Conservation (phyloP, 2,888 invertebrate species). For the Prionchulus punctatus region DNA sequence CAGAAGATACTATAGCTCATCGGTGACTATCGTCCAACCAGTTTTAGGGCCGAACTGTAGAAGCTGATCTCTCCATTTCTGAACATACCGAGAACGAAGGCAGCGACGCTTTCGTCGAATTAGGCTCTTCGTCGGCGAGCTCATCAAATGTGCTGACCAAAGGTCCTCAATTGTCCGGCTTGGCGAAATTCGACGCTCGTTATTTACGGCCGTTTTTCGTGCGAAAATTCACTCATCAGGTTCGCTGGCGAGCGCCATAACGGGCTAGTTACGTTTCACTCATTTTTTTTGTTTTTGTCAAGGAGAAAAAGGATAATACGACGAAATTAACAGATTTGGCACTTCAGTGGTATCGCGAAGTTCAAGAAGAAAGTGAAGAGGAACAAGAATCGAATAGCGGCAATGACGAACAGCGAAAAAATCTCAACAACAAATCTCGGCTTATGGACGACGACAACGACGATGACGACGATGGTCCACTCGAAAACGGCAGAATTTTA, state of each 20-base stretch:
- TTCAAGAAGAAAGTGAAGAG: slow-evolving; percentile 43
- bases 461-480: not conserved
- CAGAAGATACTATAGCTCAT: too few relatives aligned
- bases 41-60: slow-evolving; percentile 63
- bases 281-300: slow-evolving; percentile 18
- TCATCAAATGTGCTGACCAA: too few relatives aligned
- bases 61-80: slow-evolving; percentile 55
- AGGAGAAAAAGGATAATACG: slow-evolving; percentile 86
- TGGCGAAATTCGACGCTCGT: slow-evolving; percentile 74
- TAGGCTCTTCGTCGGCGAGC: too few relatives aligned
- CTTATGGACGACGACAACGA: not conserved
- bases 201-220: slow-evolving; percentile 93
- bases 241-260: slow-evolving; percentile 29
- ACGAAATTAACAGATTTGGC: slow-evolving; percentile 89
- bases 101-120: too few relatives aligned
- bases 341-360: slow-evolving; percentile 87
- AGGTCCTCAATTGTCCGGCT: slow-evolving; percentile 61
- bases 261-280: not conserved
- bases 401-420: slow-evolving; percentile 10
- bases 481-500: too few relatives aligned
- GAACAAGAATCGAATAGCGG: slow-evolving; percentile 15
- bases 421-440: not conserved
- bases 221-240: slow-evolving; percentile 79
- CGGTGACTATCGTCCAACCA: slow-evolving; percentile 3
- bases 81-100: slow-evolving; percentile 4